A percentile compares a stretch with the other conserved stretches of the same genome.
phyloP scores from a whole-genome alignment of 2,888 invertebrate genomes.

The Rhimphoctona megacephalus region DNA sequence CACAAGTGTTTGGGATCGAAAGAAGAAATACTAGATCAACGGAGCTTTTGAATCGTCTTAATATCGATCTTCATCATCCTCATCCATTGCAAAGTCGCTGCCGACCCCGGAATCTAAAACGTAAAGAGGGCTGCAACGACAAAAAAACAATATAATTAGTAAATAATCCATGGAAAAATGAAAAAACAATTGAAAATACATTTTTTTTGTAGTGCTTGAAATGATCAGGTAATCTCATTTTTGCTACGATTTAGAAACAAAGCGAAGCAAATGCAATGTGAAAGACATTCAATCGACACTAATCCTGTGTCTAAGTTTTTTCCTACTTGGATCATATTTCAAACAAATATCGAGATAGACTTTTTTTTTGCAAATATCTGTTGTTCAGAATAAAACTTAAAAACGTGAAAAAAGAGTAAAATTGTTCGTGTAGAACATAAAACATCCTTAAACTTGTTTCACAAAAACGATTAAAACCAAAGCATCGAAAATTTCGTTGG shows the following conservation, averaged over 20 bases:
- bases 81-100: slow-evolving; percentile 94
- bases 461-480: background rate
- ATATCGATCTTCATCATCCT: slow-evolving; percentile 87
- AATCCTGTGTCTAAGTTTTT: background rate
- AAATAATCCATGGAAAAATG: slow-evolving; percentile 41
- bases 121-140: slow-evolving; percentile 90
- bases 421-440: too few species aligned
- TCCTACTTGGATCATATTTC: background rate
- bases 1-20: background rate
- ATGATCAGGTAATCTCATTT: too few species aligned
- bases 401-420: too few species aligned
- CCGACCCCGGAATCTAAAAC: slow-evolving; percentile 92
- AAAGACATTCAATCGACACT: background rate
- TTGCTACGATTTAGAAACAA: background rate
- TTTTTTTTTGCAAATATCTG: too few species aligned
- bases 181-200: slow-evolving; percentile 16
- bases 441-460: background rate
- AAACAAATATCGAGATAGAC: too few species aligned
- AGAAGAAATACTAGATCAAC: background rate
- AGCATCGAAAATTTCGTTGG: background rate
- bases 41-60: slow-evolving; percentile 37
- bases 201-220: too few species aligned
- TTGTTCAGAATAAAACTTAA: too few species aligned
- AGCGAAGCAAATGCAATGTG: background rate
- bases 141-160: slow-evolving; percentile 26